Base-by-base conservation (phyloP, 2,113 vertebrate genomes). In the Myanophis thanlyinensis region DNA sequence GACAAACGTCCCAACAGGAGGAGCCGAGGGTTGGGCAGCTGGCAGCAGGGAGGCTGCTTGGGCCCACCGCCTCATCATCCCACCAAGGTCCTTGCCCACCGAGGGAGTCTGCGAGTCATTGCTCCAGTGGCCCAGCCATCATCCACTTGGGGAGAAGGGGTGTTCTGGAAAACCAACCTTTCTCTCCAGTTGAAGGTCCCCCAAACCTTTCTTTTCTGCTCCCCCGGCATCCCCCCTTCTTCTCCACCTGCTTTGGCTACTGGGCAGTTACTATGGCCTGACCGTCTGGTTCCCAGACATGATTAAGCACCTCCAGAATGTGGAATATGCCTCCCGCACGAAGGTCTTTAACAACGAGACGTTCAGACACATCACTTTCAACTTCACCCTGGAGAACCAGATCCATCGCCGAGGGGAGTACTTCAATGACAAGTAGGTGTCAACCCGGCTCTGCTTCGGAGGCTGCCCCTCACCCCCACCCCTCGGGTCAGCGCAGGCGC, bases 231-330 rank as follows among this genome's bases (percentile, higher is more conserved):
- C 23, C 5, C 30, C 80, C 85, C 51, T 90, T 87, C 44, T 67
- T 90, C 3, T 35, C 23, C 1, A 51, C 30, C 87, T 73, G 46
- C 8, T 25, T 84, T 84, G 91, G 89, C 25, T 22, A 1, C 4
- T 2, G 7, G 25, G 0, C 95, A 99, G 99, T 95, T 99, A 99
- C 97, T 99, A 99, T 0, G 99, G 99, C 48, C 96, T 99, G 96
- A 99, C 99, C 0, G 99, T 99, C 49, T 99, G 99, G 99, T 99
- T 99, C 97, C 99, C 99, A 0, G 99, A 99, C 97, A 99, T 99
- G 99, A 99, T 99, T 93, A 99, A 99, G 96, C 98, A 99, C 94
- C 97, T 99, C 91, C 99, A 99, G 97, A 97, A 98, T 96, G 98
- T 98, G 49, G 99, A 99, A 91, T 99, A 99, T 0, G 96, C 98